These are phyloP conservation scores for Gila orcuttii DNA, from an alignment of 2,113 vertebrate species.

Conservation along the genomic window DNA sequence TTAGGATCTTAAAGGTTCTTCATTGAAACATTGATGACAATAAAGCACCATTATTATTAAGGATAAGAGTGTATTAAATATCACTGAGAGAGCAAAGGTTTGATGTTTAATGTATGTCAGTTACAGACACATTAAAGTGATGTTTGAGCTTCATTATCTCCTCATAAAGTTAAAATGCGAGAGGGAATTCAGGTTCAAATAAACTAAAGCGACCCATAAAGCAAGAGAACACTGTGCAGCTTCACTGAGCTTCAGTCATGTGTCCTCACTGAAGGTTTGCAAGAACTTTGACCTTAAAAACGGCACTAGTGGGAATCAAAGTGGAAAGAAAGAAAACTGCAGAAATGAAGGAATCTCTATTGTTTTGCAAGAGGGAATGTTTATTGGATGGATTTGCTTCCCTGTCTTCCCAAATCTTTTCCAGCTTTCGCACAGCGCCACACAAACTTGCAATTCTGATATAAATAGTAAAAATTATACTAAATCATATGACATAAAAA, in stretches of 20 bases:
- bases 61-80: neutral
- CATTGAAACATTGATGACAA: no score
- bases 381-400: neutral
- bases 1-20: no score
- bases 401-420: neutral
- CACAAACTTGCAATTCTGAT: no score
- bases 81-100: neutral
- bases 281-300: neutral
- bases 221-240: neutral
- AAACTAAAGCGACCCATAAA: neutral
- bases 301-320: no score
- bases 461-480: no score
- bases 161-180: neutral
- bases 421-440: no score
- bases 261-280: neutral
- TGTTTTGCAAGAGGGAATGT: neutral
- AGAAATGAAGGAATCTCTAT: neutral
- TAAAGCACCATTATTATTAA: no score
- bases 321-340: neutral
- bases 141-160: neutral
- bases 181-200: neutral
- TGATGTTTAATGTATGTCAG: neutral
- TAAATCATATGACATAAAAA: no score
- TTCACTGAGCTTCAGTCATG: neutral
- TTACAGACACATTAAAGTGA: neutral